Evolutionary conservation across 2,888 invertebrate genomes (phyloP).

Genomic region (Cotesia congregata): DNA sequence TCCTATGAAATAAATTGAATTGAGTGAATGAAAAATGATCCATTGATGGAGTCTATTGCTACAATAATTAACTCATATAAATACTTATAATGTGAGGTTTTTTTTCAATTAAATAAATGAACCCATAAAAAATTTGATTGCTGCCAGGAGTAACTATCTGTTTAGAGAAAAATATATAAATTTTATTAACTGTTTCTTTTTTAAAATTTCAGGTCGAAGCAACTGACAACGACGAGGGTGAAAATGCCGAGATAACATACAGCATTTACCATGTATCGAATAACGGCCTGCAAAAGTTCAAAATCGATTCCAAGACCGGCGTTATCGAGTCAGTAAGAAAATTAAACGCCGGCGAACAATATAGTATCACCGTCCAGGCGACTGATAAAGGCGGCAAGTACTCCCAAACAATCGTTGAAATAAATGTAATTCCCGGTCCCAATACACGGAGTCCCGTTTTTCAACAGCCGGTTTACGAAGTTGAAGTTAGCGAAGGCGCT

Average conservation of each 20-base stretch:
- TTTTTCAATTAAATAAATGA: too few relatives aligned
- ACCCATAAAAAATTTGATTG: neutral
- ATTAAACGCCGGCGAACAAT: conserved; percentile 88
- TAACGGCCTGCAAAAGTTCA: conserved; percentile 88
- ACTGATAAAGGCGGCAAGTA: conserved; percentile 85
- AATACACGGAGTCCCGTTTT: conserved; percentile 87
- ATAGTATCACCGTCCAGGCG: conserved; percentile 89
- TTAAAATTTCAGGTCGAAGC: conserved; percentile 77
- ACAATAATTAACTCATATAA: too few relatives aligned
- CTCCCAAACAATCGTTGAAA: conserved; percentile 88
- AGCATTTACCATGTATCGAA: conserved; percentile 92
- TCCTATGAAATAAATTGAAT: too few relatives aligned
- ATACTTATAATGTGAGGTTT: too few relatives aligned
- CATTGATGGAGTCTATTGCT: too few relatives aligned
- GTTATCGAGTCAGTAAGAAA: conserved; percentile 85
- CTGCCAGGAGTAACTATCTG: neutral
- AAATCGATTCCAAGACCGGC: conserved; percentile 85
- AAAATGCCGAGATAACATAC: conserved; percentile 86
- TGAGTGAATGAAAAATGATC: too few relatives aligned
- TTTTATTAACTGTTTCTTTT: neutral
- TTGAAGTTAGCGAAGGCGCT: conserved; percentile 91
- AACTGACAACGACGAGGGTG: conserved; percentile 87
- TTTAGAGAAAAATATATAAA: neutral
- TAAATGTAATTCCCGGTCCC: conserved; percentile 86
- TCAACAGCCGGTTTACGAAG: conserved; percentile 85